Conservation (phyloP, 2,113 vertebrate species). For the Microtus montanus region DNA sequence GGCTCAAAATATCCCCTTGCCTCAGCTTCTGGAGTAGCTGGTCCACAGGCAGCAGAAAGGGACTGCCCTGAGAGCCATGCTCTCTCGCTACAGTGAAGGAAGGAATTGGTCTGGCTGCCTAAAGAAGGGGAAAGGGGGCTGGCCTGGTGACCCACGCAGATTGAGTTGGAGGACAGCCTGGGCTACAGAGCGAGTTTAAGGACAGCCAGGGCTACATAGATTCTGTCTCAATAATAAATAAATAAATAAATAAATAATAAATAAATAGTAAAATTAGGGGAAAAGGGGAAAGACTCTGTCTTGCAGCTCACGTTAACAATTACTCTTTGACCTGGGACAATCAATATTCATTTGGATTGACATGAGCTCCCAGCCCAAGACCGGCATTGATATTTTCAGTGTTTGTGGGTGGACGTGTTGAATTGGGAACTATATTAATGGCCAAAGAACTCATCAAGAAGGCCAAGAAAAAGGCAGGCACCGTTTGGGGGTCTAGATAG, state of each 20-base stretch:
- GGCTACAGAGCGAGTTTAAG: neutral
- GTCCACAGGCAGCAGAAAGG: neutral
- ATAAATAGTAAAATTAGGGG: neutral
- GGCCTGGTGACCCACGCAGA: neutral
- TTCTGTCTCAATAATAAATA: neutral
- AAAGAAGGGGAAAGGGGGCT: neutral
- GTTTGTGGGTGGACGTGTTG: neutral
- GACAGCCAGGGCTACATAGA: neutral
- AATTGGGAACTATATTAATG: neutral
- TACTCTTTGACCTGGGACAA: neutral
- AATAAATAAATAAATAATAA: neutral
- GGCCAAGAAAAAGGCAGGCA: neutral
- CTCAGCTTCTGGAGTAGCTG: neutral
- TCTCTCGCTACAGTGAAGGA: neutral
- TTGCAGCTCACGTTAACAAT: accelerated
- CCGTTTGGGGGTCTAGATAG: neutral
- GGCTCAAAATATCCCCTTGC: neutral
- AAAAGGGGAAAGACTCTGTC: neutral
- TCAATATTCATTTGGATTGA: neutral
- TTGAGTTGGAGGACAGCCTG: neutral
- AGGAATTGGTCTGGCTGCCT: neutral
- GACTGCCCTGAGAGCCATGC: neutral
- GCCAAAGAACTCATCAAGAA: neutral
- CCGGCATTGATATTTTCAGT: neutral
- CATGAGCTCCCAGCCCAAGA: neutral